Conservation (phyloP, 2,888 invertebrate species). For the Protonemura montana region DNA sequence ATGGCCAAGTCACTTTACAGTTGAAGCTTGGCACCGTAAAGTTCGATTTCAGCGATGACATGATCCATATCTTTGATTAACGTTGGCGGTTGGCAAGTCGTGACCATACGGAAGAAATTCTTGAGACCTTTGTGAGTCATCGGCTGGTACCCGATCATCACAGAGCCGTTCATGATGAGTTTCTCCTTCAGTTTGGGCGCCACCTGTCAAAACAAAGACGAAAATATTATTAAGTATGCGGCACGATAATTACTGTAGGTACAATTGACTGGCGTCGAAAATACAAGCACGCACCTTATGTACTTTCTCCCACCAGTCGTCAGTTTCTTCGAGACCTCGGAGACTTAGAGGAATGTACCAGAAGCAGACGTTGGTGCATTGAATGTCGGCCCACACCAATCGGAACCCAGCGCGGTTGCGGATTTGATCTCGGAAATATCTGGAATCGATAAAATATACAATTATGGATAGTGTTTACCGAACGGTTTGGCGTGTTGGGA, state of each 20-base stretch:
- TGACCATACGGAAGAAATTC: slow-evolving; percentile 80
- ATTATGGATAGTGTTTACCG: neutral
- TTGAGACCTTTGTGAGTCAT: slow-evolving; percentile 66
- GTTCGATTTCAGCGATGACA: slow-evolving; percentile 71
- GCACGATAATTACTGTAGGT: too few relatives aligned
- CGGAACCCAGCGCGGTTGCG: slow-evolving; percentile 66
- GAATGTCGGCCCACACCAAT: slow-evolving; percentile 68
- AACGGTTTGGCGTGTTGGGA: too few relatives aligned
- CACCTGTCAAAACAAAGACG: slow-evolving; percentile 58
- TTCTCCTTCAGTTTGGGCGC: slow-evolving; percentile 77
- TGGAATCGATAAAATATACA: slow-evolving; percentile 45
- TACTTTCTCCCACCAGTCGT: slow-evolving; percentile 64
- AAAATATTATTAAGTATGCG: neutral
- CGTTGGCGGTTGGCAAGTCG: slow-evolving; percentile 74
- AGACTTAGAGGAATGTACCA: slow-evolving; percentile 80
- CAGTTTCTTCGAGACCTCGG: slow-evolving; percentile 59
- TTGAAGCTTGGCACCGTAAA: slow-evolving; percentile 59
- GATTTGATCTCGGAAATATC: slow-evolving; percentile 66
- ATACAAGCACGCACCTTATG: slow-evolving; percentile 56
- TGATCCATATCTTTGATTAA: slow-evolving; percentile 67
- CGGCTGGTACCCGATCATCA: slow-evolving; percentile 83
- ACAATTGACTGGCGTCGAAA: neutral
- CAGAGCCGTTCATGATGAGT: slow-evolving; percentile 68
- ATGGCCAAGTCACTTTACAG: neutral
- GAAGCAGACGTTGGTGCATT: slow-evolving; percentile 88